Conservation (phyloP, 2,888 invertebrate genomes). For the Lasioglossum lativentre region DNA sequence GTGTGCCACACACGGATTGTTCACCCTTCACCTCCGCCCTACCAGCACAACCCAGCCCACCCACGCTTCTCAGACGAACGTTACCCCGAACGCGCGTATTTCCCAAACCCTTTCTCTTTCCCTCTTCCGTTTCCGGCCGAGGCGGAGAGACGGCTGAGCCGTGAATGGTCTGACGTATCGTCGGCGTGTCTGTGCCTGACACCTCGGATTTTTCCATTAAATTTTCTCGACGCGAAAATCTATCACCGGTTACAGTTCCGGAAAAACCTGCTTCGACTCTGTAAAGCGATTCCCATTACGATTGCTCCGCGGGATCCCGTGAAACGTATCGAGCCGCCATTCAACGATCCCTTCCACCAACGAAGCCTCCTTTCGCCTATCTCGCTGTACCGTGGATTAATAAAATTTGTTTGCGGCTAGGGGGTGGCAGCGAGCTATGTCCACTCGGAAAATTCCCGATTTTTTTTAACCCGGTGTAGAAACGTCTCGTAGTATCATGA, state of each 20-base stretch:
- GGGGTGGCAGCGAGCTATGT: neutral
- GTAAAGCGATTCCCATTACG: slow-evolving; percentile 80
- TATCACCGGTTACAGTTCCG: slow-evolving; percentile 82
- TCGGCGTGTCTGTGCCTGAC: slow-evolving; percentile 83
- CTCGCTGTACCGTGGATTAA: slow-evolving; percentile 39
- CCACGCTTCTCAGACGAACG: slow-evolving; percentile 54
- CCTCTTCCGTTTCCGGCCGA: slow-evolving; percentile 56
- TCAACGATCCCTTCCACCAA: slow-evolving; percentile 2
- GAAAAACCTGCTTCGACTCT: slow-evolving; percentile 74
- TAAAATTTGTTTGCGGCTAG: slow-evolving; percentile 20
- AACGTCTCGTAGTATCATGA: neutral
- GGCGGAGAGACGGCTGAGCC: slow-evolving; percentile 73
- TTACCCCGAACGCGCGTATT: slow-evolving; percentile 60
- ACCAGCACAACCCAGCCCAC: neutral
- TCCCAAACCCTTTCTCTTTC: slow-evolving; percentile 58
- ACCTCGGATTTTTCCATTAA: slow-evolving; percentile 84
- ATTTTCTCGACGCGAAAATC: slow-evolving; percentile 83
- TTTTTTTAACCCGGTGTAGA: neutral
- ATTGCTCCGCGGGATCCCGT: slow-evolving; percentile 70
- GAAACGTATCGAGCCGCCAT: slow-evolving; percentile 62
- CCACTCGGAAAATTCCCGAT: neutral
- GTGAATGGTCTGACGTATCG: slow-evolving; percentile 83
- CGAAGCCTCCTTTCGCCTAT: neutral
- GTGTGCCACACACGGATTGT: slow-evolving; percentile 66
- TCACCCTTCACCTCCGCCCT: slow-evolving; percentile 36